Evolutionary conservation across 2,113 vertebrate species (phyloP).

Genomic region (Hypanus sabinus): DNA sequence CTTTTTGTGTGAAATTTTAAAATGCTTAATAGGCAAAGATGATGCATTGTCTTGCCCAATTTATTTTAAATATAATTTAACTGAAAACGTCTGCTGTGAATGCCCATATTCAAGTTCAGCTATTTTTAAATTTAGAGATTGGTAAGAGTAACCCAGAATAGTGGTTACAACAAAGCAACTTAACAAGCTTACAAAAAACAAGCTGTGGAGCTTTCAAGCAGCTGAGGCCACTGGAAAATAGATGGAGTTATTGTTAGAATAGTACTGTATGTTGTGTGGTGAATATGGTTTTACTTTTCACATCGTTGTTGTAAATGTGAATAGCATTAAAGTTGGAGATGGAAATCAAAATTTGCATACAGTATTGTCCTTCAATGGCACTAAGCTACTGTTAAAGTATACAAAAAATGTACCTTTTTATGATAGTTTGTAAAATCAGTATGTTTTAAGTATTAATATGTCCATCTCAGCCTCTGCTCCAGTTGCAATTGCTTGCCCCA

Average conservation of each 20-base stretch:
- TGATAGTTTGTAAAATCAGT: neutral
- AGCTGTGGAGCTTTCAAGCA: neutral
- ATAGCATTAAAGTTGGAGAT: neutral
- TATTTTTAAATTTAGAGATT: neutral
- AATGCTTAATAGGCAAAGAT: neutral
- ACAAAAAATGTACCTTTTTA: neutral
- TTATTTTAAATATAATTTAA: neutral
- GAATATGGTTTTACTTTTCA: constrained; percentile 1
- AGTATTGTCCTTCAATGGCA: neutral
- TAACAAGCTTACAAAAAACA: neutral
- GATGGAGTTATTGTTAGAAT: neutral
- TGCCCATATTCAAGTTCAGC: neutral
- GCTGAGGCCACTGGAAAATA: neutral
- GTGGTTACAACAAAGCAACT: neutral
- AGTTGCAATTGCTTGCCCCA: neutral
- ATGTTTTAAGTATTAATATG: neutral
- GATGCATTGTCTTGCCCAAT: neutral
- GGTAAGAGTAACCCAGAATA: neutral
- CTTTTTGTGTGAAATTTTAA: constrained; percentile 36
- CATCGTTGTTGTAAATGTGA: neutral
- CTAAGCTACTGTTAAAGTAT: neutral
- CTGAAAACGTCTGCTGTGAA: too few species aligned
- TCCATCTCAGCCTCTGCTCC: neutral
- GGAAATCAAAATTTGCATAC: constrained; percentile 20
- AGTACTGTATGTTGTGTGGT: neutral